Conservation (phyloP, 2,113 vertebrate genomes). For the Chlamydotis undulata region DNA sequence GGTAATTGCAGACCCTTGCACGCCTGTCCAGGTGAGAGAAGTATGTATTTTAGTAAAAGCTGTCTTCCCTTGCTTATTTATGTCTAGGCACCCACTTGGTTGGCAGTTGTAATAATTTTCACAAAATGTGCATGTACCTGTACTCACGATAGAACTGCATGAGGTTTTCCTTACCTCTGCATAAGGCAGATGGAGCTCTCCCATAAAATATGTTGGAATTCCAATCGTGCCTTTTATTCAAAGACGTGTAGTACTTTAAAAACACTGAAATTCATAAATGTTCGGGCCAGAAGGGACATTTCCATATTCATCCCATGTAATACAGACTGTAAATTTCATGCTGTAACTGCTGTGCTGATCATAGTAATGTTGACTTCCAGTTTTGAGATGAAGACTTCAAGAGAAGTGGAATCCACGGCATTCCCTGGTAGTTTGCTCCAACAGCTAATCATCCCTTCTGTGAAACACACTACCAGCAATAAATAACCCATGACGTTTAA, state of each 20-base stretch:
- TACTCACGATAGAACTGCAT: not conserved
- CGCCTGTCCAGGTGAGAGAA: not conserved
- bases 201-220: not conserved
- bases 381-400: not conserved
- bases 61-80: not conserved
- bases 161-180: not conserved
- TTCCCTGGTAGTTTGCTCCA: not conserved
- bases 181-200: not conserved
- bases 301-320: not conserved
- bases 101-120: not conserved
- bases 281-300: not conserved
- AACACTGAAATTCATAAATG: not conserved
- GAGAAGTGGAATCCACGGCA: not conserved
- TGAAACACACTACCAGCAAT: not conserved
- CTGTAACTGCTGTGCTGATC: not conserved
- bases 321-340: not conserved
- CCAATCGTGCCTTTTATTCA: not conserved
- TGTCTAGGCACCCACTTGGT: not conserved
- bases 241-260: not conserved
- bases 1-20: not conserved
- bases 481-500: not conserved
- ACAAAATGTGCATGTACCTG: not conserved
- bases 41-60: conserved; percentile 24
- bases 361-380: not conserved
- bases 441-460: not conserved